A percentile compares a stretch with the other conserved stretches of the same genome.
Conservation (phyloP, 2,113 vertebrate genomes). For the Piprites chloris region DNA sequence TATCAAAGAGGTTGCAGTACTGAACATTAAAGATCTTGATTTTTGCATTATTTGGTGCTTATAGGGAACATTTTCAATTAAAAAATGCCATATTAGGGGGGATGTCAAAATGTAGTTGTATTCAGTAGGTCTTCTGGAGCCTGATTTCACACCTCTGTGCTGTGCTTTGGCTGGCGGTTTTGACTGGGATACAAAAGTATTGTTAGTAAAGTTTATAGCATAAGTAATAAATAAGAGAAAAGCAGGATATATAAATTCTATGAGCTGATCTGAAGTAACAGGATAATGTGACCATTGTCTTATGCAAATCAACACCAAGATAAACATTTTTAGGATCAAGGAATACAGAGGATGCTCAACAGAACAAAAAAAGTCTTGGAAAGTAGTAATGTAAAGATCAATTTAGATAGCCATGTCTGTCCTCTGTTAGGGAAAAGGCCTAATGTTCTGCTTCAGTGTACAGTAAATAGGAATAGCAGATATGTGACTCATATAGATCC, state of each 20-base stretch:
- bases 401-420: not conserved
- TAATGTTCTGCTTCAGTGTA: not conserved
- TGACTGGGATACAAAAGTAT: not conserved
- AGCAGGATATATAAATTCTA: not conserved
- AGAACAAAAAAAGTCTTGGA: not conserved
- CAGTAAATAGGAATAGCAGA: not conserved
- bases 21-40: not conserved
- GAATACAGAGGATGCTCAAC: not conserved
- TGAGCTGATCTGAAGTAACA: not conserved
- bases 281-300: not conserved
- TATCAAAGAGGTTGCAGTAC: not conserved
- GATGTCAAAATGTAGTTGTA: not conserved
- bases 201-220: not conserved
- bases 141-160: accelerated
- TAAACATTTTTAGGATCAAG: not conserved
- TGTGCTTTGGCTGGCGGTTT: not conserved
- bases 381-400: not conserved
- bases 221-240: not conserved
- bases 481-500: not conserved
- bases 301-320: not conserved
- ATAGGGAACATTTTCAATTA: not conserved
- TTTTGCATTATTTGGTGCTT: not conserved
- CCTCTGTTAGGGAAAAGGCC: not conserved
- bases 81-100: not conserved
- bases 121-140: not conserved